These are phyloP conservation scores for Drosophila arawakana DNA, from an alignment of 1,140 invertebrate species.

Conservation along the genomic window DNA sequence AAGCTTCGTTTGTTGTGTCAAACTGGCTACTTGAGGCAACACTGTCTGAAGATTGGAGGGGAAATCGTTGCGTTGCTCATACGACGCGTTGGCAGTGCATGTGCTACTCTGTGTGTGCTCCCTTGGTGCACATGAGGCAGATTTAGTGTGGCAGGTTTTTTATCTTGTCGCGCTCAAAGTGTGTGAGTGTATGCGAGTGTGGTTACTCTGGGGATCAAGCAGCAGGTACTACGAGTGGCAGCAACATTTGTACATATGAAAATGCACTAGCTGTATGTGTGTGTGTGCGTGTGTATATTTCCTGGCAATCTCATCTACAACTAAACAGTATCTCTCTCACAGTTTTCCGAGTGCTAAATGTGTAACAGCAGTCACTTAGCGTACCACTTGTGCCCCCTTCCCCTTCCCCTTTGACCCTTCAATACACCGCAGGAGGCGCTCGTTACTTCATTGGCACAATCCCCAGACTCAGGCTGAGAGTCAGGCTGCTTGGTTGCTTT, in stretches of 20 bases:
- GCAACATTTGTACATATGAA: slow-evolving; percentile 71
- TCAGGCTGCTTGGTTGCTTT: slow-evolving; percentile 31
- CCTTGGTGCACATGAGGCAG: slow-evolving; percentile 73
- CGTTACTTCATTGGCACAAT: slow-evolving; percentile 81
- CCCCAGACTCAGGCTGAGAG: slow-evolving; percentile 55
- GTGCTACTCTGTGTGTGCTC: slow-evolving; percentile 31
- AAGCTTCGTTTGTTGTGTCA: too few relatives aligned
- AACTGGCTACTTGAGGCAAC: not conserved
- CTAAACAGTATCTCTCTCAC: slow-evolving; percentile 8
- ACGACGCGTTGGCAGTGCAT: slow-evolving; percentile 59
- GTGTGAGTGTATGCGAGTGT: slow-evolving; percentile 21
- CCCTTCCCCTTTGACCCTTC: not conserved
- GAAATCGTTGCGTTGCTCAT: slow-evolving; percentile 59
- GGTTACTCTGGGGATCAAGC: slow-evolving; percentile 61
- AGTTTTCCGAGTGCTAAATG: slow-evolving; percentile 55
- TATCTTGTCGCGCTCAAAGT: slow-evolving; percentile 69
- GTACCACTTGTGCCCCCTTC: slow-evolving; percentile 14
- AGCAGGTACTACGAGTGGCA: slow-evolving; percentile 44
- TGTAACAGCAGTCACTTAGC: slow-evolving; percentile 78
- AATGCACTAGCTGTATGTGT: slow-evolving; percentile 45
- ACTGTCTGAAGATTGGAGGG: not conserved
- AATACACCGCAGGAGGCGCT: slow-evolving; percentile 49
- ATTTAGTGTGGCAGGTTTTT: slow-evolving; percentile 71
- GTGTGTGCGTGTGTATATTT: slow-evolving; percentile 54
- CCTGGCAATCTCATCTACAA: slow-evolving; percentile 69